phyloP scores from a whole-genome alignment of 1,140 invertebrate genomes.

The Atta colombica region DNA sequence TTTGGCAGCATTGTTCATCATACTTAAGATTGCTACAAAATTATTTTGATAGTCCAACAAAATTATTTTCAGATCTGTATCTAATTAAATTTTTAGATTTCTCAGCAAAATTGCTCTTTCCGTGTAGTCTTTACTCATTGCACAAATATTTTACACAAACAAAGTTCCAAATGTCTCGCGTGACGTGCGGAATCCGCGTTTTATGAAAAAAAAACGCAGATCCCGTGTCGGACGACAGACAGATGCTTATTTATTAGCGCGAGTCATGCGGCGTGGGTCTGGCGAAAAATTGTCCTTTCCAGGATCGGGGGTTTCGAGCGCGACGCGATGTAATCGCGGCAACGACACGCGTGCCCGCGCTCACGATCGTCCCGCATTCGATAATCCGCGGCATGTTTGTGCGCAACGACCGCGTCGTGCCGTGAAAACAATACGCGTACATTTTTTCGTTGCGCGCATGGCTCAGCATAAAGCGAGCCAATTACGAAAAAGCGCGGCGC shows the following conservation, averaged over 20 bases:
- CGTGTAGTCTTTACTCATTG: neutral
- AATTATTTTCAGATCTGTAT: too few species aligned
- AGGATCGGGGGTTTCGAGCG: neutral
- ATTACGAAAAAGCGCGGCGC: slow-evolving; percentile 64
- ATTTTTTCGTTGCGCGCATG: slow-evolving; percentile 68
- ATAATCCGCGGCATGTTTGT: slow-evolving; percentile 48
- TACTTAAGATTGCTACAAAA: too few species aligned
- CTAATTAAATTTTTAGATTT: too few species aligned
- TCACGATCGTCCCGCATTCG: slow-evolving; percentile 48
- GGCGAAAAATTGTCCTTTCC: slow-evolving; percentile 11
- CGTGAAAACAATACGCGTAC: slow-evolving; percentile 65
- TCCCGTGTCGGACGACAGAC: neutral
- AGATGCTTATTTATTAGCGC: slow-evolving; percentile 36
- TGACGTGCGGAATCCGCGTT: slow-evolving; percentile 9
- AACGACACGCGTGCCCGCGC: slow-evolving; percentile 47
- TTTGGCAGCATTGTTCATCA: too few species aligned
- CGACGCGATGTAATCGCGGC: slow-evolving; percentile 47
- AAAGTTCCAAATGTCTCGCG: neutral
- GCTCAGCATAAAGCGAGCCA: slow-evolving; percentile 69
- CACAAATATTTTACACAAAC: too few species aligned
- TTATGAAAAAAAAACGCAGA: slow-evolving; percentile 15
- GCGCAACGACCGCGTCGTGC: slow-evolving; percentile 68
- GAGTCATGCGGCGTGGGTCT: neutral
- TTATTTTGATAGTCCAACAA: too few species aligned
- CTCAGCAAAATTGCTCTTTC: too few species aligned